A percentile compares a stretch with the other conserved stretches of the same genome.
phyloP scores from a whole-genome alignment of 2,888 invertebrate genomes.

The Spodoptera exigua region DNA sequence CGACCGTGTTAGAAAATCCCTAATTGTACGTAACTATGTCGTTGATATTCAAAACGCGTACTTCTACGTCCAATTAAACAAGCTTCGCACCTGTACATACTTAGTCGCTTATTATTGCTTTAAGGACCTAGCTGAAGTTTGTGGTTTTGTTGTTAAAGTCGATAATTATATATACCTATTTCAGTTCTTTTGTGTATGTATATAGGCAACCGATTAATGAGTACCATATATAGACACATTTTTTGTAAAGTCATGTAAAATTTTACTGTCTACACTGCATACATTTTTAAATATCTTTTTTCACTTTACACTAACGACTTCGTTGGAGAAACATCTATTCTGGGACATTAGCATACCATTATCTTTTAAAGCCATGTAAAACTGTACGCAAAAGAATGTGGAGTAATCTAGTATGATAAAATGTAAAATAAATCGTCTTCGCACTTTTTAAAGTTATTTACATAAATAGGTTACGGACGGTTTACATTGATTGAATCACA shows the following conservation, averaged over 20 bases:
- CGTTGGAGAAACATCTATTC: slow-evolving; percentile 66
- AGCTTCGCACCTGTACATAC: slow-evolving; percentile 61
- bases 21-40: slow-evolving; percentile 82
- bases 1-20: slow-evolving; percentile 81
- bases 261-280: slow-evolving; percentile 48
- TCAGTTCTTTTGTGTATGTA: slow-evolving; percentile 27
- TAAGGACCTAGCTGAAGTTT: slow-evolving; percentile 43
- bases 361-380: slow-evolving; percentile 75
- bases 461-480: slow-evolving; percentile 66
- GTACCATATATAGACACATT: slow-evolving; percentile 34
- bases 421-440: slow-evolving; percentile 67
- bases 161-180: slow-evolving; percentile 47
- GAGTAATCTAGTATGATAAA: slow-evolving; percentile 70
- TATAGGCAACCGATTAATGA: slow-evolving; percentile 40
- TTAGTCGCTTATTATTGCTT: slow-evolving; percentile 53
- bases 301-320: slow-evolving; percentile 65
- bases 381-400: slow-evolving; percentile 71
- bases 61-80: slow-evolving; percentile 76
- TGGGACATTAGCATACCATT: slow-evolving; percentile 77
- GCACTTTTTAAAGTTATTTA: slow-evolving; percentile 64
- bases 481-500: slow-evolving; percentile 64
- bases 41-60: slow-evolving; percentile 79
- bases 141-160: slow-evolving; percentile 45
- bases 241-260: slow-evolving; percentile 37
- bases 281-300: slow-evolving; percentile 59